Base-by-base conservation (phyloP, 2,797 vertebrate genomes). In the Channallabes apus region DNA sequence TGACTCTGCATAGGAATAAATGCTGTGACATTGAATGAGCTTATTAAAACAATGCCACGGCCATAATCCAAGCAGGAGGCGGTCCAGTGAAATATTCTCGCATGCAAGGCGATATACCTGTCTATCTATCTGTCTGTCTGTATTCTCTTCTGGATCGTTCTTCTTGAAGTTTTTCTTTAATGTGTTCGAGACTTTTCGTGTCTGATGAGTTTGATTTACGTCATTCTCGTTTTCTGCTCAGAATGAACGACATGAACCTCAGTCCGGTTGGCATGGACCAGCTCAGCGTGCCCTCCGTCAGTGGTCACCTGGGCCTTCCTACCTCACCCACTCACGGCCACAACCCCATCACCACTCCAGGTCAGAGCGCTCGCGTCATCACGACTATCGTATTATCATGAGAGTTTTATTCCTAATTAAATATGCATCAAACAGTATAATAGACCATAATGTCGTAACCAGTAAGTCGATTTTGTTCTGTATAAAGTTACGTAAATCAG, bases 171-270 rank as follows among this genome's bases (percentile, higher is more conserved):
- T 51, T 27, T 73, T 1, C 12, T 56, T 20, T 54, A 38, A 12
- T 4, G 3, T 22, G 32, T 38, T 15, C 32, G 6, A 9, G 65
- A n/a, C 35, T 29, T 41, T 22, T 29, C 29, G 38, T 41, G 38
- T 41, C 38, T 41, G 11, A 51, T 12, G 46, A 12, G 46, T 11
- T 51, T 12, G 46, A 51, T 51, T 51, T 12, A 51, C 11, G 9
- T 51, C 11, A 51, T 29, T 46, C 2, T 27, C 82, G 75, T 38
- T 82, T 46, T 82, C 41, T 87, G 71, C 83, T 35, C 87, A 99
- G 97, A 90, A 99, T 99, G 98, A 99, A 99, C 91, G 98, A 99
- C 89, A 97, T 99, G 96, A 99, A 97, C 94, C 93, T 99, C 90
- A 99, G 96, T 92, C 96, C 97, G 29, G 97, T 99, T 93, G 98